Evolutionary conservation across 2,797 vertebrate genomes (phyloP).

Genomic region (Enteromius fasciolatus): DNA sequence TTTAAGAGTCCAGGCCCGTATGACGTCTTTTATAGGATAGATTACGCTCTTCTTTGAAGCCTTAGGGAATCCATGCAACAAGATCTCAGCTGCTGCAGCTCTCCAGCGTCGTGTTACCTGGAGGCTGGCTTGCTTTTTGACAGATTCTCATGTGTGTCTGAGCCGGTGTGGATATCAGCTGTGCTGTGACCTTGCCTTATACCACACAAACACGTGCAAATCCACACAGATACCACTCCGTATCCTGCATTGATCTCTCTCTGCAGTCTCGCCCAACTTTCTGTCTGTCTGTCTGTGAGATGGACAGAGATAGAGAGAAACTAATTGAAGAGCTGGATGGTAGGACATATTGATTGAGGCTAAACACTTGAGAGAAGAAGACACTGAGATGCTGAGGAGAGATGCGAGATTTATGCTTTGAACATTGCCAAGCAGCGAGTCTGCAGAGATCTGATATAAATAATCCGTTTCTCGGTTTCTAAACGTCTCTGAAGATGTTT

Average conservation of each 20-base stretch:
- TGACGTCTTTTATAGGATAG: slow-evolving; percentile 28
- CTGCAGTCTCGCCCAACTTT: neutral
- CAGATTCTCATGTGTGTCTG: slow-evolving; percentile 29
- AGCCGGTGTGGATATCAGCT: slow-evolving; percentile 32
- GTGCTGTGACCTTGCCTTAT: neutral
- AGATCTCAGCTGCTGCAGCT: slow-evolving; percentile 21
- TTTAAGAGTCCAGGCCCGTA: neutral
- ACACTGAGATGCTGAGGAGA: slow-evolving; percentile 13
- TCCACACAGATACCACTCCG: neutral
- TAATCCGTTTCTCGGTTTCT: neutral
- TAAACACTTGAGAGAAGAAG: slow-evolving; percentile 13
- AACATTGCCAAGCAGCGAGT: neutral
- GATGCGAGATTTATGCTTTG: slow-evolving; percentile 17
- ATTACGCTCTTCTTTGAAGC: slow-evolving; percentile 40
- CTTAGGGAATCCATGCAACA: slow-evolving; percentile 23
- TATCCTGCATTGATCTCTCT: slow-evolving; percentile 2
- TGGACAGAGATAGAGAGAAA: slow-evolving; percentile 31
- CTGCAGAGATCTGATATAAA: neutral
- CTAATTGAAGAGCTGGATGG: slow-evolving; percentile 27
- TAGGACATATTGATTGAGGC: slow-evolving; percentile 33
- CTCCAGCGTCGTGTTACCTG: slow-evolving; percentile 2
- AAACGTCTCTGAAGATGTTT: neutral
- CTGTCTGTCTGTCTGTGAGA: slow-evolving; percentile 19
- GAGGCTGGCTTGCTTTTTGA: slow-evolving; percentile 13
- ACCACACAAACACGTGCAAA: slow-evolving; percentile 17